Percentiles rank a stretch among this genome's conserved stretches.
Evolutionary conservation across 1,140 invertebrate genomes (phyloP).

Genomic region (Helicoverpa armigera): DNA sequence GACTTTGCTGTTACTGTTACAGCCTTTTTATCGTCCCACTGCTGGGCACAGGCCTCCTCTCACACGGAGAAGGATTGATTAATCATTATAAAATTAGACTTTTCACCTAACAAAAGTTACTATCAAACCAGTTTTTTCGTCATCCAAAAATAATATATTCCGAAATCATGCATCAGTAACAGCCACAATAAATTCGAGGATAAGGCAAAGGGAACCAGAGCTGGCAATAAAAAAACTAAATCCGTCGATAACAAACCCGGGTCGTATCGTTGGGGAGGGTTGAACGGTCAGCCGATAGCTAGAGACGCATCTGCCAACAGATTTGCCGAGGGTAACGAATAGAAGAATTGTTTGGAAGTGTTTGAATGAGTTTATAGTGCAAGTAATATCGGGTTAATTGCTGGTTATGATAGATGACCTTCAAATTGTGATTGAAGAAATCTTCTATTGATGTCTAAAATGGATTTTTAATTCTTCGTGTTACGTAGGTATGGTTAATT

Average conservation of each 20-base stretch:
- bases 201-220: constrained; percentile 18
- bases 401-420: no score
- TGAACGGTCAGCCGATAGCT: constrained; percentile 52
- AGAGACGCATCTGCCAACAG: constrained; percentile 49
- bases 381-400: no score
- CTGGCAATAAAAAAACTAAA: constrained; percentile 41
- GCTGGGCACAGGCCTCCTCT: no score
- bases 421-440: no score
- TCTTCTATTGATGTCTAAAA: no score
- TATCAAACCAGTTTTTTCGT: background rate
- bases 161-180: background rate
- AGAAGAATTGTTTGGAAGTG: background rate
- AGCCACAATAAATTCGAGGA: constrained; percentile 35
- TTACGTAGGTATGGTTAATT: no score
- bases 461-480: no score
- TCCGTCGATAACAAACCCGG: constrained; percentile 51
- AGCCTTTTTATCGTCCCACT: no score
- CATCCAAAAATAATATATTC: constrained; percentile 1
- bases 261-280: constrained; percentile 10
- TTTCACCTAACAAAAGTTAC: background rate
- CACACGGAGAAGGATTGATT: no score
- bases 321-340: constrained; percentile 49
- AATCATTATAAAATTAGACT: no score
- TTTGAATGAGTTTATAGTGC: background rate
- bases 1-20: no score